Evolutionary conservation across 2,797 vertebrate species (phyloP).

Genomic region (Anomalospiza imberbis): DNA sequence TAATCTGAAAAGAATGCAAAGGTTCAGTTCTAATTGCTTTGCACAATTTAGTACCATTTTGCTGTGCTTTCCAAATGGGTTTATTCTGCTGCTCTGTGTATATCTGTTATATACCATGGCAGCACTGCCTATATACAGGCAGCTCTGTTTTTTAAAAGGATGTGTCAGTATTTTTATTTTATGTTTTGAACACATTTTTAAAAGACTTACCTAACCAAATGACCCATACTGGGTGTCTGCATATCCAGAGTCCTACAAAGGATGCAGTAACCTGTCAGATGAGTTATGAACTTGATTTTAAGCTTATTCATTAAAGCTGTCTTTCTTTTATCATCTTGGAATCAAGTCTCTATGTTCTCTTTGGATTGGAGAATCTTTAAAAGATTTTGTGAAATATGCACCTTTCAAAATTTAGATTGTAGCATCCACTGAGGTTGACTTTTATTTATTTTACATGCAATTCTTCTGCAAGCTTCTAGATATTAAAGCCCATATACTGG

Average conservation of each 20-base stretch:
- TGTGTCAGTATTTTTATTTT: background rate
- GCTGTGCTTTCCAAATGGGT: background rate
- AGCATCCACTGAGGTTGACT: background rate
- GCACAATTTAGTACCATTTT: background rate
- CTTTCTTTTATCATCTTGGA: background rate
- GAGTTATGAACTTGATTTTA: background rate
- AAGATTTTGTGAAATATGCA: background rate
- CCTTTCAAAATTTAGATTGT: background rate
- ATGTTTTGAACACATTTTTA: background rate
- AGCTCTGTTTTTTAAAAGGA: background rate
- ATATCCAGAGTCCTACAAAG: background rate
- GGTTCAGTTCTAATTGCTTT: slow-evolving; percentile 13
- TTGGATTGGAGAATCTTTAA: background rate
- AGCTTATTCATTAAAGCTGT: background rate
- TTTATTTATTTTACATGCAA: background rate
- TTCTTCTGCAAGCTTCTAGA: background rate
- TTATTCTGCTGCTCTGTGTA: background rate
- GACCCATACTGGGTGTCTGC: background rate
- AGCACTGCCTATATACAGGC: background rate
- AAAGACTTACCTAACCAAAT: background rate
- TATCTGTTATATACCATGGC: background rate
- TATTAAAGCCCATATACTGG: background rate
- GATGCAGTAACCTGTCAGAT: background rate
- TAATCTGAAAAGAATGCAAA: slow-evolving; percentile 29
- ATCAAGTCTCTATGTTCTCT: background rate